Conservation (phyloP, 2,797 vertebrate species). For the Onychomys arenicola region DNA sequence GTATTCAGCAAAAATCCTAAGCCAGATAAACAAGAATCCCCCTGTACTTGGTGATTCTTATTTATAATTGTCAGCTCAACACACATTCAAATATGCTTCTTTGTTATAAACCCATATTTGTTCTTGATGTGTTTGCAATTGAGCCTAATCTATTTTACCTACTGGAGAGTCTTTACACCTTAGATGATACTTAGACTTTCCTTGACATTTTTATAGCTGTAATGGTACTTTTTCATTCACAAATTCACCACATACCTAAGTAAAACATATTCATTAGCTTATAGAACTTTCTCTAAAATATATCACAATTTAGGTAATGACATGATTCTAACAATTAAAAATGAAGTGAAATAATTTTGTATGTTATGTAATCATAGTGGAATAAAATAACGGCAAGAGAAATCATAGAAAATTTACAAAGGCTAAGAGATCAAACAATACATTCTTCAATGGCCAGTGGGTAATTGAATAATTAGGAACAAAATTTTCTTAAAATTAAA, state of each 20-base stretch:
- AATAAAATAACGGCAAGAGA: neutral
- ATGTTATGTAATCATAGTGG: neutral
- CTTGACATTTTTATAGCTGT: neutral
- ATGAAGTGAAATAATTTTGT: neutral
- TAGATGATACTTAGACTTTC: neutral
- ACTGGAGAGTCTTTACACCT: neutral
- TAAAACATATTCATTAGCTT: neutral
- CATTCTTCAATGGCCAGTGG: neutral
- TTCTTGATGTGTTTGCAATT: neutral
- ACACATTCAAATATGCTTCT: neutral
- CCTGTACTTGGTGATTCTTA: neutral
- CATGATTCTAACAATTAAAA: neutral
- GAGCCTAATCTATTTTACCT: neutral
- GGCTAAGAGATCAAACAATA: neutral
- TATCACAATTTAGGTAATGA: neutral
- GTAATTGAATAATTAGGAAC: neutral
- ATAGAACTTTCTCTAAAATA: neutral
- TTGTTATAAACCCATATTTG: neutral
- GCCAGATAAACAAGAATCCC: neutral
- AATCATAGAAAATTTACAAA: neutral
- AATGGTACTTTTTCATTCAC: neutral
- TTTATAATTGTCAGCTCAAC: neutral
- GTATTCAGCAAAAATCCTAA: neutral
- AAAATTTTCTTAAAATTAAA: neutral
- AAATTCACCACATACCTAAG: neutral